Evolutionary conservation across 2,797 vertebrate genomes (phyloP), one percentile per base, ranked within the genome.

Genomic region (Setipinna tenuifilis): DNA sequence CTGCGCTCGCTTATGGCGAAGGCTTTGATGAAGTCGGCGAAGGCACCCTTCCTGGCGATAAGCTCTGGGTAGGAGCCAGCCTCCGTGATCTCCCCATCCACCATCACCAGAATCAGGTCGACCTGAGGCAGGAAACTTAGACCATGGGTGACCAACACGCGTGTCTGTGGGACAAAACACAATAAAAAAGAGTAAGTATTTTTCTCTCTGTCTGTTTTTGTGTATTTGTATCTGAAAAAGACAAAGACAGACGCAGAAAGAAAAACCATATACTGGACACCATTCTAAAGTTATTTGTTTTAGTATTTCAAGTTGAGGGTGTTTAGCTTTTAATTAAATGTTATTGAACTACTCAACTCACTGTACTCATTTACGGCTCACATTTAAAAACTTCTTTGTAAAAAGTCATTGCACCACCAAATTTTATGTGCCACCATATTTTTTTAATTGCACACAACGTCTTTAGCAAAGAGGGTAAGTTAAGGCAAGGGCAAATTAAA

Each of bases 1-100:
- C 86, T 92, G 17, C 87, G 87, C 82, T 93, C 94, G 4, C 81
- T 87, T 82, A 90, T 78, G 11, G 86, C 1, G 0, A 92, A 94
- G 82, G 90, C 92, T 14, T 85, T 91, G 61, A 97, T 90, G 83
- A 97, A 96, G 58, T 94, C 91, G 54, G 92, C 91, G 88, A 97
- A 95, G 16, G 92, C 88, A 1, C 94, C 94, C 0, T 94, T 93
- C 78, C 93, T 96, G 87, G 92, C 92, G 89, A 98, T 94, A 88
- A 99, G 95, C 88, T 98, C 96, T 86, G 97, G 94, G 91, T 98
- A 98, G 16, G 98, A 98, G 25, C 98, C 98, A 89, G 96, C 95
- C 95, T 99, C 98, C 0, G 97, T 98, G 87, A 99, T 97, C 91
- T 98, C 94, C 11, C 98, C 98, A 0, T 97, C 95, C 16, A 94